Conservation (phyloP, 1,140 invertebrate genomes). For the Maconellicoccus hirsutus region DNA sequence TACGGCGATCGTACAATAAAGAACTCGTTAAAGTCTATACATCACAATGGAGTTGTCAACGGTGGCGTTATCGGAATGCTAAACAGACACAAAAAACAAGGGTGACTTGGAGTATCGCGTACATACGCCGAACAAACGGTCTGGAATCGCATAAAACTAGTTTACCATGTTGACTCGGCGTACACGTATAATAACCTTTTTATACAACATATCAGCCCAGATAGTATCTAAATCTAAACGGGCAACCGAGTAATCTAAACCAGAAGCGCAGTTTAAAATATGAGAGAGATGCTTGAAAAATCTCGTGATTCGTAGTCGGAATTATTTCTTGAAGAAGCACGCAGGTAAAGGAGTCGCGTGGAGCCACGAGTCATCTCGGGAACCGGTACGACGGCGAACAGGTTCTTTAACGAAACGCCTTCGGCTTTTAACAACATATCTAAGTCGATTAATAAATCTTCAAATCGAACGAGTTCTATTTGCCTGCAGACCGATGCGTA, state of each 20-base stretch:
- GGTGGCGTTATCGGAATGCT: not conserved
- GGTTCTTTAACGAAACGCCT: slow-evolving; percentile 3
- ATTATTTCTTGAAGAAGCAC: not conserved
- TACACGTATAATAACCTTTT: not conserved
- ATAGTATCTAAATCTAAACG: slow-evolving; percentile 2
- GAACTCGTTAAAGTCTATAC: no score
- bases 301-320: not conserved
- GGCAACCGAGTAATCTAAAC: not conserved
- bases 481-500: not conserved
- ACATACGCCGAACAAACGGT: not conserved
- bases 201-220: not conserved
- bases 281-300: not conserved
- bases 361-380: not conserved
- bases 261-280: not conserved
- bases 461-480: not conserved
- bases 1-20: no score
- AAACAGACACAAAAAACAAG: not conserved
- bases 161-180: not conserved
- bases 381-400: not conserved
- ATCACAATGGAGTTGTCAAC: not conserved
- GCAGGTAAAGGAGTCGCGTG: not conserved
- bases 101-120: not conserved
- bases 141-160: not conserved
- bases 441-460: slow-evolving; percentile 5
- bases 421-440: not conserved